Base-by-base conservation (phyloP, 2,888 invertebrate genomes). In the Palloptera scutellata region DNA sequence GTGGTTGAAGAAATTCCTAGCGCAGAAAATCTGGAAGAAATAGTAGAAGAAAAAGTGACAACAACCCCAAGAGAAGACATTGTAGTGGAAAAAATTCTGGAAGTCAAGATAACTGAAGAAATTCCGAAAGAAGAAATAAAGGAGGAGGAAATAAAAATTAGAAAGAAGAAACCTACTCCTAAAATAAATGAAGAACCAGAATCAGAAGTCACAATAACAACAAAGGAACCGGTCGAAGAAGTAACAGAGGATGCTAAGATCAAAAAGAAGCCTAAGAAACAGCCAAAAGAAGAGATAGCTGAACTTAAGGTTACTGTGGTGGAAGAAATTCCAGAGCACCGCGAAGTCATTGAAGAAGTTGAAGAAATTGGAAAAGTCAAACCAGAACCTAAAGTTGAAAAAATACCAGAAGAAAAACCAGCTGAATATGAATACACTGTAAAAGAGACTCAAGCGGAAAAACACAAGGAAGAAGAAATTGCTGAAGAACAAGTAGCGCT, bases 271-370 rank as follows among this genome's bases (percentile, higher is more conserved):
- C 73, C 72, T 0, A 77, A 77, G 61, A 78, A 79, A 75, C 78
- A 77, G 60, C 70, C 70, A 0, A 75, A 73, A 57, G 78, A 80
- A n/a, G 76, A 74, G 17, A 68, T 71, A 17, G 77, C 78, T n/a
- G 78, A 81, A 64, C 66, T 80, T 0, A 80, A 80, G 41, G 77
- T 83, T 9, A 70, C 75, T n/a, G 70, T 81, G 11, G 72, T 73
- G 0, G 84, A 85, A 68, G 78, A 78, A 73, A 55, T 68, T 17
- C 76, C 77, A 5, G 69, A 75, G 58, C 77, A 77, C 59, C 43
- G 72, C 20, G 74, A n/a, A n/a, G n/a, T 53, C 12, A 19, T 17
- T 3, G 19, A 73, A 54, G 61, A 83, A 64, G 81, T 11, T 59
- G 66, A 73, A 63, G 69, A 76, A 59, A 55, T 70, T 15, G 61